Conservation (phyloP, 2,797 vertebrate species). For the Amazona finschi region DNA sequence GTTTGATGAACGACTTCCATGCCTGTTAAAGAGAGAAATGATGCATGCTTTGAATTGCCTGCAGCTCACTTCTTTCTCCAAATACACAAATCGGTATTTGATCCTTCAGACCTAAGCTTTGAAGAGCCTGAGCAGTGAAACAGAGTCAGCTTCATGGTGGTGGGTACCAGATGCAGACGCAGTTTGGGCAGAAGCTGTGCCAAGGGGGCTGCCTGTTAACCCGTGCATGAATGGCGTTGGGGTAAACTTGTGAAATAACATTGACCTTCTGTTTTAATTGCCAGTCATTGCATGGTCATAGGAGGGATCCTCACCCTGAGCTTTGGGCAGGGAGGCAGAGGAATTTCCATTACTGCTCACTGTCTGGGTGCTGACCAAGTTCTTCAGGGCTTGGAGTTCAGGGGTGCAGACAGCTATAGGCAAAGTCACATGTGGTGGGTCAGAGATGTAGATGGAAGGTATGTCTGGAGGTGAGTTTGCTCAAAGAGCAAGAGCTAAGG, state of each 20-base stretch:
- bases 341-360: not conserved
- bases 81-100: rapidly evolving
- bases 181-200: not conserved
- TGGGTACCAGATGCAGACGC: rapidly evolving
- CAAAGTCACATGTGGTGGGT: not conserved
- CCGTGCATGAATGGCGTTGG: rapidly evolving
- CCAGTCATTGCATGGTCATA: rapidly evolving
- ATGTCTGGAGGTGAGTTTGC: not conserved
- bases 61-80: not conserved
- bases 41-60: not conserved
- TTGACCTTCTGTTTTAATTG: not conserved
- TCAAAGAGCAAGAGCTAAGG: not conserved
- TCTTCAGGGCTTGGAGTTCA: not conserved
- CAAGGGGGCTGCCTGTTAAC: not conserved
- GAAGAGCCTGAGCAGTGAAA: not conserved
- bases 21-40: not conserved
- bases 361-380: not conserved
- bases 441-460: not conserved
- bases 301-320: not conserved
- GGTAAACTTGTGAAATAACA: not conserved
- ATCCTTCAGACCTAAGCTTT: not conserved
- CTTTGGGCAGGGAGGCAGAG: not conserved
- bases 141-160: not conserved
- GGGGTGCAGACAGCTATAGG: not conserved
- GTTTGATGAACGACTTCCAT: not conserved